A percentile compares a stretch with the other conserved stretches of the same genome.
Evolutionary conservation across 2,113 vertebrate species (phyloP).

Genomic region (Alaudala cheleensis): DNA sequence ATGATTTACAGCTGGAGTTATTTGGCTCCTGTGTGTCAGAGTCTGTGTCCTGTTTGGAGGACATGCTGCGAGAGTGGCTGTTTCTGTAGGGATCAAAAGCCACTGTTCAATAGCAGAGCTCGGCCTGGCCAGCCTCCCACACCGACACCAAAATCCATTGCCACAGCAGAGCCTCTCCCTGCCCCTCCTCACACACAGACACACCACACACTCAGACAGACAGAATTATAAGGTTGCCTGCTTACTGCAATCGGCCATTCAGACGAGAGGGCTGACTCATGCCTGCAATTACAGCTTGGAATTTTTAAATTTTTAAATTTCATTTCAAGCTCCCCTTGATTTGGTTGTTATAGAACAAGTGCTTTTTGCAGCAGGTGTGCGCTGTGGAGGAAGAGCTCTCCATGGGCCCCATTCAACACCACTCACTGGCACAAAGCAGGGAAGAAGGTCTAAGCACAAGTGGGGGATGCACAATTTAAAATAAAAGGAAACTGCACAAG

Average conservation of each 20-base stretch:
- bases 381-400: constrained; percentile 45
- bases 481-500: constrained; percentile 39
- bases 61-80: constrained; percentile 92
- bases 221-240: constrained; percentile 77
- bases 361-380: not conserved
- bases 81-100: constrained; percentile 73
- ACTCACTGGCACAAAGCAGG: not conserved
- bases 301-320: not conserved
- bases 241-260: constrained; percentile 71
- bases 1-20: constrained; percentile 80
- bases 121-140: not conserved
- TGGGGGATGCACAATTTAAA: not conserved
- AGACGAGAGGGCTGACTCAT: constrained; percentile 45
- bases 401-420: not conserved
- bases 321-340: constrained; percentile 21
- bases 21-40: constrained; percentile 89
- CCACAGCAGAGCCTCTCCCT: constrained; percentile 56
- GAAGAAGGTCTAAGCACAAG: not conserved
- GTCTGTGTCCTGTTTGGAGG: constrained; percentile 93
- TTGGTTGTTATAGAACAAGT: constrained; percentile 43
- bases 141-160: constrained; percentile 28
- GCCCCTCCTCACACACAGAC: constrained; percentile 37
- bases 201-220: constrained; percentile 63
- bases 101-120: not conserved
- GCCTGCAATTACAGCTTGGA: not conserved